A percentile compares a stretch with the other conserved stretches of the same genome.
phyloP scores from a whole-genome alignment of 1,140 invertebrate genomes.

The Archivesica marissinica region DNA sequence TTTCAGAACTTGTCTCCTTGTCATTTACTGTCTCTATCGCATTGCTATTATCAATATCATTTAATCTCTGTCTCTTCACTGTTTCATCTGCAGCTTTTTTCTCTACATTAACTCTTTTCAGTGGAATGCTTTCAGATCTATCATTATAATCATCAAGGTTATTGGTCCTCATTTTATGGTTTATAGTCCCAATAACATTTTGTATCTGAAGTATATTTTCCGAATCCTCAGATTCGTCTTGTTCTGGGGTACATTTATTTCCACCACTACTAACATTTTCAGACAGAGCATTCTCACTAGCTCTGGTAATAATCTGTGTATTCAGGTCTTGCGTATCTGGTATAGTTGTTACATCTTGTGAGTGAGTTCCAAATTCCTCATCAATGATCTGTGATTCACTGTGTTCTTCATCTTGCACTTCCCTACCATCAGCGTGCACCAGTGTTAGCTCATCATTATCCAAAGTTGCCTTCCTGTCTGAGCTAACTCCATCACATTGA shows the following conservation, averaged over 20 bases:
- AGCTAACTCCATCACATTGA: too few relatives aligned
- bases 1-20: too few relatives aligned
- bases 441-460: too few relatives aligned
- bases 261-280: too few relatives aligned
- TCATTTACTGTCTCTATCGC: background rate
- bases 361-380: background rate
- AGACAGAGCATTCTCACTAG: constrained; percentile 20
- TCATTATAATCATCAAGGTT: background rate
- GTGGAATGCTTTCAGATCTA: background rate
- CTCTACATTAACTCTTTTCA: background rate
- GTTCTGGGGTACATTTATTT: too few relatives aligned
- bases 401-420: too few relatives aligned
- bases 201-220: too few relatives aligned
- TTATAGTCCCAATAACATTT: too few relatives aligned
- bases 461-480: too few relatives aligned
- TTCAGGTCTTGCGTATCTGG: constrained; percentile 35
- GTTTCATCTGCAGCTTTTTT: background rate
- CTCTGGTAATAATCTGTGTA: constrained; percentile 29
- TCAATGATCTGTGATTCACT: background rate
- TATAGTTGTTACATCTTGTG: background rate
- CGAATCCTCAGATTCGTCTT: too few relatives aligned
- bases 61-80: constrained; percentile 1
- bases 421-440: too few relatives aligned
- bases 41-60: background rate
- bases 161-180: too few relatives aligned